Conservation (phyloP, 2,888 invertebrate genomes). For the Parasteatoda lunata region DNA sequence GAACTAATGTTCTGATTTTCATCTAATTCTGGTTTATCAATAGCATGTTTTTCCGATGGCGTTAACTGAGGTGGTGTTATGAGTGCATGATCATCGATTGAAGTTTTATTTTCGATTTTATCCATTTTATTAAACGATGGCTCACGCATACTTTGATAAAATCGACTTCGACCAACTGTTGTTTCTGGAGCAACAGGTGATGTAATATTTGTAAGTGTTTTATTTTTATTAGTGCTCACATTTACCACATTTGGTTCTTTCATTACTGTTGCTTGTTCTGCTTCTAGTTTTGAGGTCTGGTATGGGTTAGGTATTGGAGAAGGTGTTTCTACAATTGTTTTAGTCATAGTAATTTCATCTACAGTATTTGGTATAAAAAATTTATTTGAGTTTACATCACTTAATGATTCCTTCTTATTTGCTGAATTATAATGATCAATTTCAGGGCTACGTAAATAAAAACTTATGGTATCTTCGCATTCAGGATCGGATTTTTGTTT, state of each 20-base stretch:
- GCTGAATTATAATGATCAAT: neutral
- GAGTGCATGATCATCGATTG: conserved; percentile 8
- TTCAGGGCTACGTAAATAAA: conserved; percentile 47
- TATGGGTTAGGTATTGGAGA: neutral
- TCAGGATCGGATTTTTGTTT: conserved; percentile 52
- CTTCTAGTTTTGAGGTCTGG: neutral
- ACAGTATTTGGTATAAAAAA: neutral
- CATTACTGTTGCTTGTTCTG: neutral
- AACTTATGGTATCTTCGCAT: conserved; percentile 47
- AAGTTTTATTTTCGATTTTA: neutral
- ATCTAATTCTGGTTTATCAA: neutral
- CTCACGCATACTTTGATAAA: conserved; percentile 57
- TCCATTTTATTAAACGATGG: conserved; percentile 29
- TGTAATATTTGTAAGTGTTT: neutral
- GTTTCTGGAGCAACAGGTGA: conserved; percentile 9
- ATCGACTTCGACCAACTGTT: conserved; percentile 37
- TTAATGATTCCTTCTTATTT: neutral
- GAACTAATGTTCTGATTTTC: conserved; percentile 8
- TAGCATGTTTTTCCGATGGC: neutral
- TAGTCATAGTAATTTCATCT: neutral
- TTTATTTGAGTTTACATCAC: neutral
- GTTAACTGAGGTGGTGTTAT: neutral
- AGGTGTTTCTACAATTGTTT: neutral
- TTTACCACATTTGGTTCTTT: neutral
- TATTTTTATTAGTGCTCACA: neutral